Base-by-base conservation (phyloP, 2,888 invertebrate species). In the Athripsodes cinereus region DNA sequence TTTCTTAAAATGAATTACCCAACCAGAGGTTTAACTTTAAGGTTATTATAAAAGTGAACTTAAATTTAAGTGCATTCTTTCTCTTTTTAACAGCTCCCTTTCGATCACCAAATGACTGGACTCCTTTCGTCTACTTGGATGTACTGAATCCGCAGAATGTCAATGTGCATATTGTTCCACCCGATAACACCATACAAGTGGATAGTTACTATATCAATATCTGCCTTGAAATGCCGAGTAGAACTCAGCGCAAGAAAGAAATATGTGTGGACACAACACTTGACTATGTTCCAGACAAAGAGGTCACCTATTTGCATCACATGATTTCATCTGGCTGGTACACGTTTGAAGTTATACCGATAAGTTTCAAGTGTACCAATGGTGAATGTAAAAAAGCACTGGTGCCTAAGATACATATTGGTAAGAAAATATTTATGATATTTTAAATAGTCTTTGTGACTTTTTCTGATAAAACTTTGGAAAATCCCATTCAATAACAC, bases 51-150 rank as follows among this genome's bases (percentile, higher is more conserved):
- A n/a, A n/a, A n/a, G n/a, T n/a, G n/a, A n/a, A n/a, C n/a, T n/a
- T n/a, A n/a, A n/a, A n/a, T n/a, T n/a, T n/a, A n/a, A n/a, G n/a
- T n/a, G n/a, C n/a, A n/a, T n/a, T n/a, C 26, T 26, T 26, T 26
- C 26, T 26, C 26, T 16, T 50, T 22, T 50, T 55, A 44, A 2
- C 26, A 57, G 53, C 26, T 8, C 49, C 57, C 10, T 21, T 48
- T 6, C 31, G 21, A 47, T 51, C 49, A 10, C 40, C 34, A n/a
- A 22, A 57, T 8, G 49, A 57, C 18, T 59, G 54, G 52, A 22
- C 31, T 8, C 60, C 62, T 3, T 62, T 62, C 57, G 40, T 62
- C 19, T 62, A 62, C 53, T 44, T 62, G 49, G 52, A 58, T 40
- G 26, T 58, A 19, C 44, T 55, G 40, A 47, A 60, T 49, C 26